Evolutionary conservation across 2,888 invertebrate species (phyloP).

Genomic region (Opisthograptis luteolata): DNA sequence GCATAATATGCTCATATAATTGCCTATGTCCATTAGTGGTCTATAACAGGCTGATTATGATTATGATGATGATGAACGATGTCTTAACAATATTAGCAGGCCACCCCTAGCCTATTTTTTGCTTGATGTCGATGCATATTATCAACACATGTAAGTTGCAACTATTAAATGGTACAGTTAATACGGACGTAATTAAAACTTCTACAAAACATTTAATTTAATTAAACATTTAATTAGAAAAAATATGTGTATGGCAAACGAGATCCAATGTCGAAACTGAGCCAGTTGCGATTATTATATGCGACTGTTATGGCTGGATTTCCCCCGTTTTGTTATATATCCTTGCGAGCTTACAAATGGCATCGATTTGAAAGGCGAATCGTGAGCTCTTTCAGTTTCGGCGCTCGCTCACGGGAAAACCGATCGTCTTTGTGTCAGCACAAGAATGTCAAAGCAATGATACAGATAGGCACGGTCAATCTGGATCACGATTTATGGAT

Average conservation of each 20-base stretch:
- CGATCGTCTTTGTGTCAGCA: constrained; percentile 39
- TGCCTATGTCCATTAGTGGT: no score
- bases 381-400: constrained; percentile 72
- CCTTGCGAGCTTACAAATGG: constrained; percentile 75
- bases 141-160: constrained; percentile 1
- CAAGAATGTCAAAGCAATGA: constrained; percentile 34
- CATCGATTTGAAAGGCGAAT: constrained; percentile 78
- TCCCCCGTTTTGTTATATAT: constrained; percentile 75
- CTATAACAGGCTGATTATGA: no score
- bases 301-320: constrained; percentile 66
- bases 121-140: neutral
- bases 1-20: no score
- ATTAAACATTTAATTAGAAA: neutral
- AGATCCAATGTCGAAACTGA: constrained; percentile 39
- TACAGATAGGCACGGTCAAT: neutral
- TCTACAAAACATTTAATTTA: constrained; percentile 7
- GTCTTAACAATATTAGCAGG: no score
- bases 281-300: constrained; percentile 53
- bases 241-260: neutral
- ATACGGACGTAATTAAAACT: neutral
- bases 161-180: neutral
- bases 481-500: no score
- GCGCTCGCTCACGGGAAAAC: constrained; percentile 66
- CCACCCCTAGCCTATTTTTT: no score
- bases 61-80: no score